Evolutionary conservation across 2,797 vertebrate genomes (phyloP), one percentile per base, ranked within the genome.

Genomic region (Sylvilagus floridanus): DNA sequence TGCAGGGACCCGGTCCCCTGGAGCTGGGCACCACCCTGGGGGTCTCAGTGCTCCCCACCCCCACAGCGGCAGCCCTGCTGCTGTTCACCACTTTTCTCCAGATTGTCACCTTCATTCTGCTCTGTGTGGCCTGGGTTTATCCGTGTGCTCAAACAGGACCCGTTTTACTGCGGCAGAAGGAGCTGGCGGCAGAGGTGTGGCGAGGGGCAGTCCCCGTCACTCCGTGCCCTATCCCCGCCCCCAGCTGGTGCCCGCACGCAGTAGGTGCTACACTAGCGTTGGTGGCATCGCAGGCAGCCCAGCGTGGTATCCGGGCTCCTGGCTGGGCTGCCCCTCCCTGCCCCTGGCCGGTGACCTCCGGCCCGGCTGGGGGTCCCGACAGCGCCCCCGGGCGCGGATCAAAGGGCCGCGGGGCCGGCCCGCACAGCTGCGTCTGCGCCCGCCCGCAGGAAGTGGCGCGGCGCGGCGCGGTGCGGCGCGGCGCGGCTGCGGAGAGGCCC

Each of bases 341-440:
- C 28, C 87, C 69, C 78, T 57, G 50, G 84, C 35, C 28, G 0
- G 21, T 92, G 96, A 97, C 97, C 96, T 96, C 78, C 96, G 93
- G 93, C 73, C 82, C 30, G 2, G 17, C 84, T 28, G 10, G 52
- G 30, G 82, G 71, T 90, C 90, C 95, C 79, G 12, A 94, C 93
- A 81, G 95, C 13, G 73, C 78, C 90, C 84, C 5, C 42, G 7
- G 63, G 83, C 63, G n/a, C 2, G 37, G 91, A 97, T 97, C 97
- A 97, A 97, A 97, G 96, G 88, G 62, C 88, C 7, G 4, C 66
- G 73, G 89, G 63, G 21, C 50, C 11, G 12, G n/a, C 82, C 75
- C 21, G 76, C 85, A 52, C 85, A 88, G 96, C 95, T 72, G 77
- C 30, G 63, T 81, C 84, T 82, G 81, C 16, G 84, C 19, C 63